phyloP scores from a whole-genome alignment of 2,113 vertebrate genomes.

The Cnemophilus loriae region DNA sequence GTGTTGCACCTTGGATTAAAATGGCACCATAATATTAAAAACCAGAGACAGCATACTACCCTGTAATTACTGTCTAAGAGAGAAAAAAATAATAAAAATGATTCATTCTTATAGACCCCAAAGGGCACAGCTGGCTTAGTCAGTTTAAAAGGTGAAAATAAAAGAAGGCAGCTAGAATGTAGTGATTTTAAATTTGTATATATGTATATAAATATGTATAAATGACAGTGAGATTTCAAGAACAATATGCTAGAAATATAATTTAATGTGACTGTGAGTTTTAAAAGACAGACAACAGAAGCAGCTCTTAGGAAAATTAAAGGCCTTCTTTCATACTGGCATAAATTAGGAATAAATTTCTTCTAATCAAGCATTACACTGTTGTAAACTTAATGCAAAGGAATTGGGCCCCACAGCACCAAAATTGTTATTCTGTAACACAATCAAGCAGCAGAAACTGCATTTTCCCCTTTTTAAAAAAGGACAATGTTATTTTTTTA shows the following conservation, averaged over 20 bases:
- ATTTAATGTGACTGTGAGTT: background rate
- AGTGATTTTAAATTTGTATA: constrained; percentile 1
- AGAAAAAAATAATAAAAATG: constrained; percentile 58
- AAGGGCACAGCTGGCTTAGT: constrained; percentile 36
- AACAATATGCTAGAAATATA: background rate
- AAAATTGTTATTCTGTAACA: background rate
- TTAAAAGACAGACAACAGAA: constrained; percentile 16
- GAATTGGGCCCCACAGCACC: background rate
- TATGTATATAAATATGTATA: background rate
- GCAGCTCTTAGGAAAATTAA: background rate
- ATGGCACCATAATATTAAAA: constrained; percentile 60
- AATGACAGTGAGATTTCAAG: constrained; percentile 14
- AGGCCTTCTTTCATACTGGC: background rate
- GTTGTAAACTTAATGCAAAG: background rate
- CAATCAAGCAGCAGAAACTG: background rate
- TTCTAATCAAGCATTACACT: background rate
- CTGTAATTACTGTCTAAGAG: constrained; percentile 56
- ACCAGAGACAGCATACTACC: constrained; percentile 25
- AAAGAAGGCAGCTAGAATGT: background rate
- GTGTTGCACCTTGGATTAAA: constrained; percentile 48
- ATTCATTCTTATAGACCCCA: constrained; percentile 51
- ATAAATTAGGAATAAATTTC: constrained; percentile 13
- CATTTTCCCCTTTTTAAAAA: background rate
- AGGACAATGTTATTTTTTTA: constrained; percentile 33
- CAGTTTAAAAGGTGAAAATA: constrained; percentile 51